Evolutionary conservation across 30 jellyfish, hydroid and myxozoan species (phyloP), one percentile per base, ranked within the genome.

Genomic region (Aurelia sp.): DNA sequence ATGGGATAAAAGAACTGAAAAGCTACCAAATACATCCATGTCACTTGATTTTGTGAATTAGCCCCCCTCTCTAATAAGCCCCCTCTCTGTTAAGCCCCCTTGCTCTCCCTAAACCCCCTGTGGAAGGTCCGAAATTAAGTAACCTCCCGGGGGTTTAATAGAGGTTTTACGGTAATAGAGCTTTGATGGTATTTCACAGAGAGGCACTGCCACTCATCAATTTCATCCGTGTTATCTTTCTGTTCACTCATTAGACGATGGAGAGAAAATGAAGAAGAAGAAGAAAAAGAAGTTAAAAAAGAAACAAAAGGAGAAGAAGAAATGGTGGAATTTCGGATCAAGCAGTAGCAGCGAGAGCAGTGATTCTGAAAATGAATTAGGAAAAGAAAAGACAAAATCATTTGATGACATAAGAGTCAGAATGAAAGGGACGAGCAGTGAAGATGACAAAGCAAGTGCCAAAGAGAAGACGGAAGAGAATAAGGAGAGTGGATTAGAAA

Each of bases 381-480:
- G 53, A 27, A 67, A 51, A 18, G 83, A 67, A 16, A 66, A 50
- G 31, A 81, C 74, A 63, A 67, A 68, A 11, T 63, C 82, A 20
- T 31, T 63, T 48, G 91, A 81, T 22, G 80, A 68, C 63, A 55
- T 81, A 8, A 81, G 58, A 40, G 91, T 81, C 4, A 21, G 91
- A 50, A 81, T 81, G 91, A 67, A 81, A 22, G 76, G 91, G 20
- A 81, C 91, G 15, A 81, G 91, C 66, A 81, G 91, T 57, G 91
- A 78, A 12, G 88, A 88, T 44, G 91, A 88, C 13, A 52, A 22
- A 5, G 41, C 55, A 16, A 44, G 3, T 30, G 67, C 44, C 13
- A 47, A 53, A 22, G 64, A 53, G 78, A 40, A 38, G 21, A 57
- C n/a, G 55, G 66, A 60, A 8, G 76, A 38, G 35, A 58, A 60